These are phyloP conservation scores for Argyresthia albistria DNA, from an alignment of 2,888 invertebrate species.

Conservation along the genomic window DNA sequence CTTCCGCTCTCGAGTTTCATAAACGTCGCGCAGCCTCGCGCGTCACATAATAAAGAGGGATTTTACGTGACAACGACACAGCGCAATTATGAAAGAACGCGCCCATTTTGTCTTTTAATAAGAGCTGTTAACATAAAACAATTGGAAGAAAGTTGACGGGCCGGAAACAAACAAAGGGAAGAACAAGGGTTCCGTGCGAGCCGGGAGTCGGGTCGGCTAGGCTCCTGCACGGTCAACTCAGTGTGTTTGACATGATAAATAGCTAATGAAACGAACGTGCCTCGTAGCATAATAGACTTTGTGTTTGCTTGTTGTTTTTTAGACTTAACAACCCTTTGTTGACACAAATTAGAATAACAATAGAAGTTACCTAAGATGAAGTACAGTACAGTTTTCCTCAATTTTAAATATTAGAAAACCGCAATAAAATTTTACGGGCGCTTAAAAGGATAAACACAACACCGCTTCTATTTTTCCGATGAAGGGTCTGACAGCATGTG, in stretches of 20 bases:
- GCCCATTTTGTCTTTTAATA: slow-evolving; percentile 3
- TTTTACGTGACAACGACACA: slow-evolving; percentile 16
- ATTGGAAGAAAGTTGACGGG: slow-evolving; percentile 1
- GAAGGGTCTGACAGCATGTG: slow-evolving; percentile 22
- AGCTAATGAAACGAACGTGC: neutral
- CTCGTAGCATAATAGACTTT: neutral
- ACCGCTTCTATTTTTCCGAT: slow-evolving; percentile 15
- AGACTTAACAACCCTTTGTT: no score
- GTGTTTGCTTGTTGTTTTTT: neutral
- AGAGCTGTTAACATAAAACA: slow-evolving; percentile 3
- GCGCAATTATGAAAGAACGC: slow-evolving; percentile 13
- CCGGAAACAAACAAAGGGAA: neutral
- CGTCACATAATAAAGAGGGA: slow-evolving; percentile 17
- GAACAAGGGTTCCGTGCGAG: neutral
- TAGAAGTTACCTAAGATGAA: neutral
- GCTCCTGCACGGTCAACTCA: no score
- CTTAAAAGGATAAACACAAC: slow-evolving; percentile 6
- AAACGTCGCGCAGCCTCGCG: slow-evolving; percentile 15
- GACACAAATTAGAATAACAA: neutral
- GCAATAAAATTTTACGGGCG: neutral
- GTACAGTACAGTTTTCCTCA: neutral
- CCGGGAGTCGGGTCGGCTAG: neutral
- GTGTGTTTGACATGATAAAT: neutral
- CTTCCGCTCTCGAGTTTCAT: slow-evolving; percentile 19
- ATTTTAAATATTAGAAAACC: neutral